Evolutionary conservation across 2,888 invertebrate species (phyloP).

Genomic region (Trachelus stipa): DNA sequence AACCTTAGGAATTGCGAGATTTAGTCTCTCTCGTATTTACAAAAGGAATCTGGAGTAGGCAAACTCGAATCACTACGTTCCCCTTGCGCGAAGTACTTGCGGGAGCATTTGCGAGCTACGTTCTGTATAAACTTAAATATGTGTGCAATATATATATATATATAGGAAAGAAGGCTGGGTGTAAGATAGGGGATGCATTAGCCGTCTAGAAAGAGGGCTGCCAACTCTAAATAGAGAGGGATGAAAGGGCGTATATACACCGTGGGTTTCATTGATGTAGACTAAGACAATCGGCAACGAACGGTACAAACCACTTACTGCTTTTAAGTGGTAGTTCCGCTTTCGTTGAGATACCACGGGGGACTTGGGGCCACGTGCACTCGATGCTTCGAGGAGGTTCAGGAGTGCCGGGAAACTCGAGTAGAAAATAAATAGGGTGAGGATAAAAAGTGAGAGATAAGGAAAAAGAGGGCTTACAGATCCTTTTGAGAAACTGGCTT

Average conservation of each 20-base stretch:
- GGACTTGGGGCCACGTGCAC: too few species aligned
- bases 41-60: conserved; percentile 43
- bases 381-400: conserved; percentile 16
- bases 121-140: neutral
- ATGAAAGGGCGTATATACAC: conserved; percentile 2
- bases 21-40: conserved; percentile 33
- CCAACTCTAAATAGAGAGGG: neutral
- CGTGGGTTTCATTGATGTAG: conserved; percentile 13
- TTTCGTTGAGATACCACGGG: too few species aligned
- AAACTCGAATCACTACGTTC: conserved; percentile 40
- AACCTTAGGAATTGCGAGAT: too few species aligned
- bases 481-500: too few species aligned
- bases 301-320: conserved; percentile 42
- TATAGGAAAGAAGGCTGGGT: conserved; percentile 10
- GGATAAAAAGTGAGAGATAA: conserved; percentile 12
- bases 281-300: conserved; percentile 39
- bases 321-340: conserved; percentile 39
- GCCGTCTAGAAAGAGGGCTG: conserved; percentile 24
- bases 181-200: conserved; percentile 35
- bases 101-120: conserved; percentile 32
- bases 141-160: too few species aligned
- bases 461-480: conserved; percentile 10
- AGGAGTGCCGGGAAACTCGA: neutral
- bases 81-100: conserved; percentile 29
- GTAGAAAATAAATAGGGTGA: neutral